These are phyloP conservation scores for Carduelis carduelis DNA, from an alignment of 2,797 vertebrate species.

Conservation along the genomic window DNA sequence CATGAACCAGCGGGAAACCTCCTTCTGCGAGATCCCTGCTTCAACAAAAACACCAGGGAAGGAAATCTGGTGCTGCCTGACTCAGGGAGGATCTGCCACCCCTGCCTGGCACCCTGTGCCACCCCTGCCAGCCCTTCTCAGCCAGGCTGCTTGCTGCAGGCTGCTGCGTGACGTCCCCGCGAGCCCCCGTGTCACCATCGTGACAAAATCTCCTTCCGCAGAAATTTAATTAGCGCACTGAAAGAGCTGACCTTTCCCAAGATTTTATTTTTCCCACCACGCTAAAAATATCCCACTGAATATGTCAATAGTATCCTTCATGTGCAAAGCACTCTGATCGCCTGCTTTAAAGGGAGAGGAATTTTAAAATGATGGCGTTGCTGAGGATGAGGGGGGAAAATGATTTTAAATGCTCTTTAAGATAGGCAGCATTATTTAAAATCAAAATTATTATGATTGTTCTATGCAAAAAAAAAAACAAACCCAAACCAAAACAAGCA, in stretches of 20 bases:
- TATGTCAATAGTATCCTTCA: conserved; percentile 68
- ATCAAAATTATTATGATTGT: background rate
- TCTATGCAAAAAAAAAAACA: background rate
- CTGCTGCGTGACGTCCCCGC: background rate
- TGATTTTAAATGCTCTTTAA: background rate
- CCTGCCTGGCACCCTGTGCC: no score
- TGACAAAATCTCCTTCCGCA: conserved; percentile 68
- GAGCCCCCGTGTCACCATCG: conserved; percentile 36
- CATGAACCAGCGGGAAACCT: background rate
- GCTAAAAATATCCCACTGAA: conserved; percentile 73
- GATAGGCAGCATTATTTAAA: rapidly evolving
- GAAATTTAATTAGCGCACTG: conserved; percentile 76
- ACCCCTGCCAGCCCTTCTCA: background rate
- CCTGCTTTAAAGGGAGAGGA: background rate
- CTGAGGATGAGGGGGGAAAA: background rate
- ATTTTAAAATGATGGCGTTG: background rate
- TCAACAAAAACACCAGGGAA: background rate
- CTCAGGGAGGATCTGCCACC: background rate
- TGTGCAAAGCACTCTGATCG: background rate
- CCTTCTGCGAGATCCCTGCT: background rate
- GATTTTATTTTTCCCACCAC: conserved; percentile 63
- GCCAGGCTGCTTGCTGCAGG: background rate
- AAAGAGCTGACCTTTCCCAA: conserved; percentile 75
- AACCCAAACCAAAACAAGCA: background rate
- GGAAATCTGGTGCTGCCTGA: background rate